Evolutionary conservation across 2,797 vertebrate species (phyloP), one percentile per base, ranked within the genome.

Genomic region (Chaunax sp.): DNA sequence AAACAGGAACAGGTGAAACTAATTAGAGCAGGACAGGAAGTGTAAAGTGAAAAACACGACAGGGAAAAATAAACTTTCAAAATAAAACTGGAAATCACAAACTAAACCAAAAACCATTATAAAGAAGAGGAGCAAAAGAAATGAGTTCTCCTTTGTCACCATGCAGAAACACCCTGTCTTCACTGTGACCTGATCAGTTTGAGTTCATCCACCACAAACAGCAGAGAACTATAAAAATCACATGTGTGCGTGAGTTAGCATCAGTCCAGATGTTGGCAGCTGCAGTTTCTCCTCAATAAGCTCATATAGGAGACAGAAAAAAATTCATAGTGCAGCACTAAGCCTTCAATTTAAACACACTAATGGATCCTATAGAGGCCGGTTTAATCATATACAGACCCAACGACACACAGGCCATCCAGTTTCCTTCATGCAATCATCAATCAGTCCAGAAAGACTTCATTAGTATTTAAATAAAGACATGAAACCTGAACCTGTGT

Each of bases 181-280:
- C 28, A 10, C 38, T 40, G 56, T 19, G 56, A 19, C 30, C 52
- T 5, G 22, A 56, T 47, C 23, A 15, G 16, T 28, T 2, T 18
- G 44, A 30, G 10, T 58, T 50, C 22, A 38, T 19, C 30, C 30
- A 16, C 15, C 20, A 12, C 50, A 16, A 44, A 52, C 26, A 23
- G 61, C 38, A 63, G 59, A 3, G 12, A 40, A 23, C 28, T 37
- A 9, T 8, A 6, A 13, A 18, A 33, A 9, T 6, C 53, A 55
- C 18, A 52, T 52, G 63, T 68, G 45, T 62, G 69, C 64, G 55
- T 69, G 75, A 59, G 49, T 54, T 18, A 64, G 11, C 44, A 40
- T 73, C 26, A 54, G 60, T 55, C 66, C 77, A 79, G 66, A 80
- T 72, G 77, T 64, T 68, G 47, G 16, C 79, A 74, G 71, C 64